phyloP scores from a whole-genome alignment of 2,113 vertebrate genomes.

The Hippocampus comes region DNA sequence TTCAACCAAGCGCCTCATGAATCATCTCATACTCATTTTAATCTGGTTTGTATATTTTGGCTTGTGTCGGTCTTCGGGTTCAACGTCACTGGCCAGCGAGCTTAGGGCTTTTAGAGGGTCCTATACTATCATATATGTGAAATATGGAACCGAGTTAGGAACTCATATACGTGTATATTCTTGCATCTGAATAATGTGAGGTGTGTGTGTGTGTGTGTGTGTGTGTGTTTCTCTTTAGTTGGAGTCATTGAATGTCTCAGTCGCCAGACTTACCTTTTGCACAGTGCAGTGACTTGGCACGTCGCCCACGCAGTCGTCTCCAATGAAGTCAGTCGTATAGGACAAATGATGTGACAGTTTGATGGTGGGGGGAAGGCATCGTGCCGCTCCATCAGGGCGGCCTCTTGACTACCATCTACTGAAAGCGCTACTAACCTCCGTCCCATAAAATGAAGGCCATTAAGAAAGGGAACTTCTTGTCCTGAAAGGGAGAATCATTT shows the following conservation, averaged over 20 bases:
- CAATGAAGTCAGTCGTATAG: background rate
- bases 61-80: background rate
- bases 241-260: background rate
- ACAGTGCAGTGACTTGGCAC: background rate
- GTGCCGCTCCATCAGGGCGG: slow-evolving; percentile 1
- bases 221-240: background rate
- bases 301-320: background rate
- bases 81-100: background rate
- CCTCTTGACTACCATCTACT: slow-evolving; percentile 42
- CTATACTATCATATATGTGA: slow-evolving; percentile 5
- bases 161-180: slow-evolving; percentile 12
- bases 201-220: background rate
- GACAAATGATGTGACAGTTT: slow-evolving; percentile 15
- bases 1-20: no score
- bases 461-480: slow-evolving; percentile 51
- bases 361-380: slow-evolving; percentile 23
- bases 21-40: no score
- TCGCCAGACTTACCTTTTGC: slow-evolving; percentile 3
- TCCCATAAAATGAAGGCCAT: slow-evolving; percentile 23
- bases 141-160: background rate
- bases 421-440: slow-evolving; percentile 24
- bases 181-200: background rate
- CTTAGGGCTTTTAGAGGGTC: background rate
- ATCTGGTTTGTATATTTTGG: no score
- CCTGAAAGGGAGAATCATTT: background rate